phyloP scores from a whole-genome alignment of 2,888 invertebrate genomes.

The Coelopa pilipes region DNA sequence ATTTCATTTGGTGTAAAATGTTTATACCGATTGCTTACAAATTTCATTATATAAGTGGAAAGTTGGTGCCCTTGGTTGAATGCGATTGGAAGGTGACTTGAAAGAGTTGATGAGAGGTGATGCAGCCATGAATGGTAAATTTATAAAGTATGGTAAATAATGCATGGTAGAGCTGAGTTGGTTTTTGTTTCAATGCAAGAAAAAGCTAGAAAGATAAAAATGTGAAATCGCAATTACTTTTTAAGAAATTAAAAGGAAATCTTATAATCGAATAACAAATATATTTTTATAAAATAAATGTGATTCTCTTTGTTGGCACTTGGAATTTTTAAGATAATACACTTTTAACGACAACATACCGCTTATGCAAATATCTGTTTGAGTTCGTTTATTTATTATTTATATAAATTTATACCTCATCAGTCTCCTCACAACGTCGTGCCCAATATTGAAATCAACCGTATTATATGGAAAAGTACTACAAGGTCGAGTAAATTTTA shows the following conservation, averaged over 20 bases:
- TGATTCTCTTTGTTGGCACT: no score
- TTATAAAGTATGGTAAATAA: background rate
- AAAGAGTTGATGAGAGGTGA: slow-evolving; percentile 8
- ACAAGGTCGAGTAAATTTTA: slow-evolving; percentile 56
- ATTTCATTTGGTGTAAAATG: slow-evolving; percentile 33
- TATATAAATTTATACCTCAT: slow-evolving; percentile 22
- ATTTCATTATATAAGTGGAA: slow-evolving; percentile 28
- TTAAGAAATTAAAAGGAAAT: background rate
- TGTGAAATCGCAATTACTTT: background rate
- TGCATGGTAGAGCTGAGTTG: slow-evolving; percentile 1
- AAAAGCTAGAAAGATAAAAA: slow-evolving; percentile 11
- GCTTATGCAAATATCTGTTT: background rate
- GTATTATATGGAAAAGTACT: background rate
- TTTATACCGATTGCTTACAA: slow-evolving; percentile 30
- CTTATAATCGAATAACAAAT: no score
- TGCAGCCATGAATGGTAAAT: slow-evolving; percentile 18
- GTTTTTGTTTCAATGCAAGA: slow-evolving; percentile 5
- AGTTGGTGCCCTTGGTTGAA: slow-evolving; percentile 43
- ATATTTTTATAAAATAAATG: no score
- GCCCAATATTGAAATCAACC: background rate
- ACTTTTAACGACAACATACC: background rate
- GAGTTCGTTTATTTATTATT: background rate
- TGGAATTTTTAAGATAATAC: background rate
- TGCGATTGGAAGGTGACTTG: slow-evolving; percentile 11
- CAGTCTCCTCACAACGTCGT: slow-evolving; percentile 11